These are phyloP conservation scores for Paedocypris sp. DNA, from an alignment of 2,113 vertebrate genomes.

Conservation along the genomic window DNA sequence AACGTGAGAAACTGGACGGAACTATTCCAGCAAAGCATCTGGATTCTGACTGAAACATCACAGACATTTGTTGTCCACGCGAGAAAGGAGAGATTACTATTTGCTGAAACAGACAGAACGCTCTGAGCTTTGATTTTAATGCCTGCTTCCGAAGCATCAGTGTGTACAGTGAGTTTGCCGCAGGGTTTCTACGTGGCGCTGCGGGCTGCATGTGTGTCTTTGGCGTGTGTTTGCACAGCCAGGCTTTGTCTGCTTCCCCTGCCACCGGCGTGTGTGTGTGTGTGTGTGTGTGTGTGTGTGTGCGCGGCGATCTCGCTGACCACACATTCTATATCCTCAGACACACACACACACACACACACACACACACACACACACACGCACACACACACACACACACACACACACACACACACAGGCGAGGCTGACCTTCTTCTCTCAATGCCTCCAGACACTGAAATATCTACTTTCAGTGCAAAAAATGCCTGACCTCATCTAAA, in stretches of 20 bases:
- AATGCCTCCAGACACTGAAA: constrained; percentile 35
- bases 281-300: background rate
- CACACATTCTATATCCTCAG: constrained; percentile 14
- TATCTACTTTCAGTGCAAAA: constrained; percentile 27
- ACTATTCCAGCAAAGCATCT: no score
- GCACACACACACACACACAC: background rate
- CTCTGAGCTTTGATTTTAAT: no score
- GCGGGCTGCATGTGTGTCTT: background rate
- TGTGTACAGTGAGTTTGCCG: no score
- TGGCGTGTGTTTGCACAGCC: background rate
- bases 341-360: constrained; percentile 11
- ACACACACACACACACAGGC: constrained; percentile 16
- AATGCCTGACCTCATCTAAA: constrained; percentile 39
- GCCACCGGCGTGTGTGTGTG: background rate
- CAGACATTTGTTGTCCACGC: no score
- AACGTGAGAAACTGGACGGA: no score
- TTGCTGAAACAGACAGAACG: no score
- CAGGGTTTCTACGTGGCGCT: background rate
- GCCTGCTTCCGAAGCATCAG: no score
- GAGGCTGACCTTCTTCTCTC: constrained; percentile 20
- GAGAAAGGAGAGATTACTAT: no score
- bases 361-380: constrained; percentile 11
- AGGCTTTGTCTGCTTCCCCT: background rate
- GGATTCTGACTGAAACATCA: no score
- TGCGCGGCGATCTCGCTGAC: constrained; percentile 22